phyloP scores from a whole-genome alignment of 2,113 vertebrate genomes.

The Agelaius phoeniceus region DNA sequence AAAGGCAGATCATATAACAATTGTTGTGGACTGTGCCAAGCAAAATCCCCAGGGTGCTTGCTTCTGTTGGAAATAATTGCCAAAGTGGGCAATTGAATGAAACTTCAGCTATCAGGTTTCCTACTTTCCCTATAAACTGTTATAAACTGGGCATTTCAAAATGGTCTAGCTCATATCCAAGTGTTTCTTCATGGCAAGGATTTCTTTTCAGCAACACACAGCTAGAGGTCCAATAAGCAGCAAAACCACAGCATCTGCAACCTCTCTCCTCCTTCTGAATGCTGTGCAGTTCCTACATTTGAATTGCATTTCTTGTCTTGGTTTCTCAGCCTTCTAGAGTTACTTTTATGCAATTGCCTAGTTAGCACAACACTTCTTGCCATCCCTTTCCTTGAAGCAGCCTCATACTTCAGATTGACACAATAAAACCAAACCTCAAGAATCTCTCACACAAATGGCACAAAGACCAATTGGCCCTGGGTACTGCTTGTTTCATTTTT shows the following conservation, averaged over 20 bases:
- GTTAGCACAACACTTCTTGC: background rate
- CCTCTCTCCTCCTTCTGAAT: background rate
- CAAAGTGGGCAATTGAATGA: background rate
- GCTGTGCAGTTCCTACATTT: background rate
- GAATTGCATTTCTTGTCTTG: background rate
- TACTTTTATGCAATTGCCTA: background rate
- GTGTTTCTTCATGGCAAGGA: background rate
- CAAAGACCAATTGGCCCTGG: background rate
- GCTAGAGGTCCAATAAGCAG: background rate
- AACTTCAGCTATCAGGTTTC: slow-evolving; percentile 1
- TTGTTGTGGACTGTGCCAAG: background rate
- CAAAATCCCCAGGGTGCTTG: background rate
- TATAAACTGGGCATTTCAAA: background rate
- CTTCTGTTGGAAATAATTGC: background rate
- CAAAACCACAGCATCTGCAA: background rate
- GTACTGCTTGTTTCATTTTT: background rate
- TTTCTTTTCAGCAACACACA: background rate
- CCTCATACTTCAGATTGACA: background rate
- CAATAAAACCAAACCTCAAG: slow-evolving; percentile 5
- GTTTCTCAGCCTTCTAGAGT: slow-evolving; percentile 12
- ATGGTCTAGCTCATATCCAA: background rate
- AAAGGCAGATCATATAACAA: background rate
- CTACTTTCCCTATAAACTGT: background rate
- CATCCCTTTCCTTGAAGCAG: background rate
- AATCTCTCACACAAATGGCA: background rate